Conservation (phyloP, 2,113 vertebrate genomes). For the Seriola aureovittata region DNA sequence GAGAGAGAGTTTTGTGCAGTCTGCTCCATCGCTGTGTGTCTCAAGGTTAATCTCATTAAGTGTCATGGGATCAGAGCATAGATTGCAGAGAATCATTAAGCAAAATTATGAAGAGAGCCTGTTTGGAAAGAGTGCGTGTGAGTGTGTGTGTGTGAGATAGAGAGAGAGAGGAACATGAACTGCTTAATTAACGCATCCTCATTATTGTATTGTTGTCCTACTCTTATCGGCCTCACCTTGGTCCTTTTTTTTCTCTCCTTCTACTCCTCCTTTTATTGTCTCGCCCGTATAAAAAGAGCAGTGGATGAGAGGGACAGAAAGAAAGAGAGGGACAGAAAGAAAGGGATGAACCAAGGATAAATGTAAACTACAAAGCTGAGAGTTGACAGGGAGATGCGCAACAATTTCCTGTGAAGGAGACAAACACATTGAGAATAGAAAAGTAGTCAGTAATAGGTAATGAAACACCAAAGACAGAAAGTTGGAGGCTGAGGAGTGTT, state of each 20-base stretch:
- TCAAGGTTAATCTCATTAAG: conserved; percentile 74
- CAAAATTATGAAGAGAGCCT: conserved; percentile 50
- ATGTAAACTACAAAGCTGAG: conserved; percentile 39
- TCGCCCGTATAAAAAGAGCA: background rate
- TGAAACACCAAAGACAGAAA: conserved; percentile 53
- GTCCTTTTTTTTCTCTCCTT: conserved; percentile 28
- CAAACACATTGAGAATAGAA: conserved; percentile 39
- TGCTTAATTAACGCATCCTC: conserved; percentile 46
- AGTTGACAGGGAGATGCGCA: conserved; percentile 36
- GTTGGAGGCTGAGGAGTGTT: conserved; percentile 36
- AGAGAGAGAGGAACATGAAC: conserved; percentile 32
- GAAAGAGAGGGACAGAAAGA: conserved; percentile 24
- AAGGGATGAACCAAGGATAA: conserved; percentile 30
- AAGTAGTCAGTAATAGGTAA: conserved; percentile 38
- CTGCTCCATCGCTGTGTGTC: conserved; percentile 20
- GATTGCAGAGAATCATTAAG: conserved; percentile 55
- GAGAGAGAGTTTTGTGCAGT: background rate
- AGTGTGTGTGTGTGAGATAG: background rate
- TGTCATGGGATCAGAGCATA: conserved; percentile 53
- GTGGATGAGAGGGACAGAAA: conserved; percentile 24
- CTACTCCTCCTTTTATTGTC: conserved; percentile 24
- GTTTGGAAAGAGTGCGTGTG: conserved; percentile 32
- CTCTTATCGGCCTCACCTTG: conserved; percentile 51
- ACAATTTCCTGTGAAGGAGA: conserved; percentile 39
- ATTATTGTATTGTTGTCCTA: conserved; percentile 55